Percentiles rank a stretch among this genome's conserved stretches.
phyloP scores from a whole-genome alignment of 2,888 invertebrate genomes.

The Selenia dentaria region DNA sequence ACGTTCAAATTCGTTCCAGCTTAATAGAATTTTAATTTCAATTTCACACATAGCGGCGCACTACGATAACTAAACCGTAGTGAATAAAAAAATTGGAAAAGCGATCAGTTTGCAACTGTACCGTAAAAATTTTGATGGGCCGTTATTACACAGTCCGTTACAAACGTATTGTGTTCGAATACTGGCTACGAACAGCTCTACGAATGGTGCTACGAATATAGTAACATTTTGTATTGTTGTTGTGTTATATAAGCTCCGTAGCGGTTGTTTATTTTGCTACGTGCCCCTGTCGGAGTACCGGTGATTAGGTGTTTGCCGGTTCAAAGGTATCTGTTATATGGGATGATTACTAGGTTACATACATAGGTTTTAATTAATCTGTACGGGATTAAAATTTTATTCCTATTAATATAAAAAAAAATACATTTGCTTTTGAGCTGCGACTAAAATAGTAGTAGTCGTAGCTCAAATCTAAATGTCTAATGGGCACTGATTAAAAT shows the following conservation, averaged over 20 bases:
- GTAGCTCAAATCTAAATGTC: too few species aligned
- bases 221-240: slow-evolving; percentile 51
- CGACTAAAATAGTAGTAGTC: too few species aligned
- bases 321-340: slow-evolving; percentile 3
- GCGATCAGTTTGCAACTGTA: slow-evolving; percentile 68
- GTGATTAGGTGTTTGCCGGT: slow-evolving; percentile 41
- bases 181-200: slow-evolving; percentile 13
- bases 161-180: slow-evolving; percentile 71
- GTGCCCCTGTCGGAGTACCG: slow-evolving; percentile 27
- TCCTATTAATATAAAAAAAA: too few species aligned
- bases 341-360: too few species aligned
- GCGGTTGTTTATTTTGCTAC: slow-evolving; percentile 38
- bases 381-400: too few species aligned
- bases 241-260: slow-evolving; percentile 19
- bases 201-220: slow-evolving; percentile 46
- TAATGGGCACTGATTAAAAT: too few species aligned
- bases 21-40: slow-evolving; percentile 81
- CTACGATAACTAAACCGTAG: slow-evolving; percentile 66
- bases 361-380: too few species aligned
- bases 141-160: slow-evolving; percentile 78
- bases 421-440: too few species aligned
- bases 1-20: slow-evolving; percentile 63
- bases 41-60: slow-evolving; percentile 72
- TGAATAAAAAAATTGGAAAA: slow-evolving; percentile 56
- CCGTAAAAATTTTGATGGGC: slow-evolving; percentile 76